Base-by-base conservation (phyloP, 2,113 vertebrate genomes). In the Sialia sialis region DNA sequence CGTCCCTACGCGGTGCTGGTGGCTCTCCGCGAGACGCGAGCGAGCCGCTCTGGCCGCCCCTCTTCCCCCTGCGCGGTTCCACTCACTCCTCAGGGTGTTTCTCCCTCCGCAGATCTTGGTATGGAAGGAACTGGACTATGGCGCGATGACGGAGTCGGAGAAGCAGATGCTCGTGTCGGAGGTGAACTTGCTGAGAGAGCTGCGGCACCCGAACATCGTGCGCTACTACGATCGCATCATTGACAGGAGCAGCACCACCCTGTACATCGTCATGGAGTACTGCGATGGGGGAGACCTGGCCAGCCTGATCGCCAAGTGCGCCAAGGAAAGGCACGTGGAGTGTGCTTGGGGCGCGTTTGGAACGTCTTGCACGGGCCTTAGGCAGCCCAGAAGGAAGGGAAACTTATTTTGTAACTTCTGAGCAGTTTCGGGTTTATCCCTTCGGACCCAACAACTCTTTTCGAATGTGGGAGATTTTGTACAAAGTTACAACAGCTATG, bases 91-190 rank as follows among this genome's bases (percentile, higher is more conserved):
- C 3, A 1, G 7, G 17, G 20, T 12, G 32, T 51, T 58, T 78
- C 4, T 74, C 2, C 23, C 56, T n/a, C 20, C 30, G 4, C 73
- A 99, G 99, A 90, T 99, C 59, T 97, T 99, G 7, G 99, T 99
- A 55, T 99, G 99, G 99, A 99, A 99, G 92, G 99, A 99, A 92
- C 97, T 99, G 38, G 99, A 99, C 93, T 99, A 99, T 9, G 99
- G 99, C 48, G 97, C 98, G 21, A 99, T 99, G 99, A 98, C 98
- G 0, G 99, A 99, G 95, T 96, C 96, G 1, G 99, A 99, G 96
- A 99, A 99, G 52, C 99, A 99, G 91, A 99, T 99, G 99, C 97
- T 99, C 48, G 99, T 99, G 89, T 99, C 99, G 1, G 99, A 99
- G 93, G 99, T 99, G 93, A 99, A 99, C 76, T 94, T 99, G 80